phyloP scores from a whole-genome alignment of 2,113 vertebrate species.

The Myrmophylax atrothorax region DNA sequence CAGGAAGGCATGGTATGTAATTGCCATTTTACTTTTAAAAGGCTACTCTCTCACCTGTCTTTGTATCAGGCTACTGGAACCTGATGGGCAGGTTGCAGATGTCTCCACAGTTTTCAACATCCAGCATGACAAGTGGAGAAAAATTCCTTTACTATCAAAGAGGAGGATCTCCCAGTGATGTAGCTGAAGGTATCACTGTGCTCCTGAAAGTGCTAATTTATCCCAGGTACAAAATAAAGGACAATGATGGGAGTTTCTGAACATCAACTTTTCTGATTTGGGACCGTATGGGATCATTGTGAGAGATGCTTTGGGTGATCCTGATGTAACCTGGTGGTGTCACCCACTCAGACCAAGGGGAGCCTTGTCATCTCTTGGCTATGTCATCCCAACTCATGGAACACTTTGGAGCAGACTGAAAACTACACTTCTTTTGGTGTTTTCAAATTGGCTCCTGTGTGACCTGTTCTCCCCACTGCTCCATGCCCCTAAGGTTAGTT shows the following conservation, averaged over 20 bases:
- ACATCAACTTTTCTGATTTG: neutral
- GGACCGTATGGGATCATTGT: neutral
- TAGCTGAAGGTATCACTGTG: neutral
- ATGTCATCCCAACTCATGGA: neutral
- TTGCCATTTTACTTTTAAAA: neutral
- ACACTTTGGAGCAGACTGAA: neutral
- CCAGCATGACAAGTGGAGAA: neutral
- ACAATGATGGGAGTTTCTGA: accelerated
- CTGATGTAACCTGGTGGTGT: neutral
- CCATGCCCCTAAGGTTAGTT: neutral
- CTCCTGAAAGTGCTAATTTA: neutral
- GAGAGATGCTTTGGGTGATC: neutral
- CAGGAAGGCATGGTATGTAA: neutral
- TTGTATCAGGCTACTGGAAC: neutral
- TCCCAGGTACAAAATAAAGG: neutral
- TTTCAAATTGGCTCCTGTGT: neutral
- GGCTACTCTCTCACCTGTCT: neutral
- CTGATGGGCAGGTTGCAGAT: neutral
- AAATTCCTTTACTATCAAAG: neutral
- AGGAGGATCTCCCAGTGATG: neutral
- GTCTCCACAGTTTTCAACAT: neutral
- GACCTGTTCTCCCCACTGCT: neutral
- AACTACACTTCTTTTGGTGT: neutral
- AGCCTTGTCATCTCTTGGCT: neutral
- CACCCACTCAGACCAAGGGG: neutral